Percentiles rank a stretch among this genome's conserved stretches.
phyloP scores from a whole-genome alignment of 2,888 invertebrate species.

The Sepioteuthis lessoniana region DNA sequence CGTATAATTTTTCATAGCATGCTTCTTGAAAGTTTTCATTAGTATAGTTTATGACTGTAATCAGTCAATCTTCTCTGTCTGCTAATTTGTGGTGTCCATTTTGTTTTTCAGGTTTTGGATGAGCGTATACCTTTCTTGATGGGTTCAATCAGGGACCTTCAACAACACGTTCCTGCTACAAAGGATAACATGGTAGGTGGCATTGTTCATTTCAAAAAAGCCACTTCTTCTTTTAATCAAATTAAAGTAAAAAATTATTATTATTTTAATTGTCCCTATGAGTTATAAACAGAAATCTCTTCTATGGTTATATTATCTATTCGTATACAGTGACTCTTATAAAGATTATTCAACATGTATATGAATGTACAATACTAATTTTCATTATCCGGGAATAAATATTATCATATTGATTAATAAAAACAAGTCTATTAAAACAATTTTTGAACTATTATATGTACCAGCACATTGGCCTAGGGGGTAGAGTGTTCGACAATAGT shows the following conservation, averaged over 20 bases:
- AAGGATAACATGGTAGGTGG: constrained; percentile 81
- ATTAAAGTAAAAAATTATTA: background rate
- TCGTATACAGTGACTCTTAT: background rate
- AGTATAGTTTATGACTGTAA: background rate
- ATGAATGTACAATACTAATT: background rate
- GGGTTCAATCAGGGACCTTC: constrained; percentile 93
- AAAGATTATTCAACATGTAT: background rate
- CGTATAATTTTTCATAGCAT: too few species aligned
- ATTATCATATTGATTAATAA: background rate
- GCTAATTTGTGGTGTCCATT: background rate
- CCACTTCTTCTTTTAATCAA: background rate
- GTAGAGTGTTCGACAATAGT: too few species aligned
- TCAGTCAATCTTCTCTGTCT: too few species aligned
- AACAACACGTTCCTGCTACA: constrained; percentile 90
- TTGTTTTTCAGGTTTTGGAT: constrained; percentile 79
- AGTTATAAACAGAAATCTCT: too few species aligned
- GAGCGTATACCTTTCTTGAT: constrained; percentile 95
- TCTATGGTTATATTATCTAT: too few species aligned
- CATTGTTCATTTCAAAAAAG: background rate
- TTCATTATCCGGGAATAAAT: background rate
- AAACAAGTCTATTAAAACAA: too few species aligned
- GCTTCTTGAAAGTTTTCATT: background rate
- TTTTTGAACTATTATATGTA: too few species aligned
- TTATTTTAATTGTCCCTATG: too few species aligned
- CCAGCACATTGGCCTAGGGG: too few species aligned